Evolutionary conservation across 2,113 vertebrate genomes (phyloP).

Genomic region (Stictonetta naevosa): DNA sequence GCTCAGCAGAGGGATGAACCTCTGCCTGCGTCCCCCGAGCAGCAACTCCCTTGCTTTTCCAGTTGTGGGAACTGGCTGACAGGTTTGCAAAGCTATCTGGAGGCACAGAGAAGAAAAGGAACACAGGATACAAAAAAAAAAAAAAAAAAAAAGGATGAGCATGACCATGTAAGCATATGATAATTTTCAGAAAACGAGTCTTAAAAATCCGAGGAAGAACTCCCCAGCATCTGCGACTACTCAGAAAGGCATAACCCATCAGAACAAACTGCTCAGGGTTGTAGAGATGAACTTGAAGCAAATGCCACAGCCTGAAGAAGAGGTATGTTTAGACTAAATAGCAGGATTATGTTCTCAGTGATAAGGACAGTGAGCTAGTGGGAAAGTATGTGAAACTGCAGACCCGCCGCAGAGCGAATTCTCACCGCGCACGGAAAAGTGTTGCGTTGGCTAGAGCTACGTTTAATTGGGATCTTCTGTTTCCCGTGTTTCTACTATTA

Average conservation of each 20-base stretch:
- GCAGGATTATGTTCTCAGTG: constrained; percentile 11
- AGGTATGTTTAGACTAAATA: constrained; percentile 31
- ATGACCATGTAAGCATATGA: background rate
- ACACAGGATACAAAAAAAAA: background rate
- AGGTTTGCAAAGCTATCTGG: background rate
- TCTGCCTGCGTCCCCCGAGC: background rate
- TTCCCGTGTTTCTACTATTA: background rate
- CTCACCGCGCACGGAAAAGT: background rate
- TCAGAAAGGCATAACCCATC: background rate
- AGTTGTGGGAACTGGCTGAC: background rate
- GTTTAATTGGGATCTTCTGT: background rate
- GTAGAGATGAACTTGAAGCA: constrained; percentile 3
- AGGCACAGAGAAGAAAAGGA: background rate
- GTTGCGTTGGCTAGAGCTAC: background rate
- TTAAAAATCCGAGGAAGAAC: background rate
- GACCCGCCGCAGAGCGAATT: background rate
- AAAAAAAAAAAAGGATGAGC: background rate
- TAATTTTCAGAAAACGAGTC: background rate
- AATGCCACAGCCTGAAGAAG: background rate
- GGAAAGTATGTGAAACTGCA: background rate
- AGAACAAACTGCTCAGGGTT: constrained; percentile 13
- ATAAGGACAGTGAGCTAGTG: background rate
- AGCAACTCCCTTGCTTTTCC: background rate
- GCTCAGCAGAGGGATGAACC: accelerated
- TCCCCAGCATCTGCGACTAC: background rate